phyloP scores from a whole-genome alignment of 2,888 invertebrate genomes.

The Scaptomyza polygonia region DNA sequence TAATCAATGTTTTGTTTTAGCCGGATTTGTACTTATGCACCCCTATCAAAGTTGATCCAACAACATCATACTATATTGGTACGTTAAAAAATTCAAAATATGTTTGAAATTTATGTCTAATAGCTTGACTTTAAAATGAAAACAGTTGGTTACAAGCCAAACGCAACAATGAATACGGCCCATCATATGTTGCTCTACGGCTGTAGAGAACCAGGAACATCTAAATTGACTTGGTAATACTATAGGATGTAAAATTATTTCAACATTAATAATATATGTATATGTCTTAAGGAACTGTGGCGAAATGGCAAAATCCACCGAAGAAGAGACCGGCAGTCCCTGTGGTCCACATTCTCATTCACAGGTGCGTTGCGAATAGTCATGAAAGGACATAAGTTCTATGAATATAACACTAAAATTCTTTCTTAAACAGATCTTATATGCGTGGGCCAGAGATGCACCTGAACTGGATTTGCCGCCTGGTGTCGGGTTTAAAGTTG shows the following conservation, averaged over 20 bases:
- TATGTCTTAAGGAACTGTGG: constrained; percentile 91
- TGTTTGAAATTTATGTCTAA: background rate
- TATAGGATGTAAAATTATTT: background rate
- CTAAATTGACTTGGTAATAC: constrained; percentile 88
- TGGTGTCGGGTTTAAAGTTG: constrained; percentile 96
- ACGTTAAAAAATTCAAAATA: constrained; percentile 55
- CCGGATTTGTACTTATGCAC: constrained; percentile 96
- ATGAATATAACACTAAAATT: background rate
- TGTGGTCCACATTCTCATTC: constrained; percentile 90
- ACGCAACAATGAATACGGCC: constrained; percentile 94
- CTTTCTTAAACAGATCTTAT: constrained; percentile 88
- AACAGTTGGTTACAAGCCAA: constrained; percentile 94
- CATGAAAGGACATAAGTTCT: too few species aligned
- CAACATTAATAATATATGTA: background rate
- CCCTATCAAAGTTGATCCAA: constrained; percentile 92
- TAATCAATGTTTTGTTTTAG: constrained; percentile 84
- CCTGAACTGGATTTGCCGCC: constrained; percentile 91
- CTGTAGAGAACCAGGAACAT: constrained; percentile 88
- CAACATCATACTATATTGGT: constrained; percentile 93
- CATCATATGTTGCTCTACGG: constrained; percentile 98
- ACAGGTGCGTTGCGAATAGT: constrained; percentile 64
- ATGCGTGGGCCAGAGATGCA: constrained; percentile 97
- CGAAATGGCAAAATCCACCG: constrained; percentile 90
- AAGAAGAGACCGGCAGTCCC: constrained; percentile 88
- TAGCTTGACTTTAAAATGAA: constrained; percentile 54